phyloP scores from a whole-genome alignment of 2,113 vertebrate species.

The Dasyornis broadbenti region DNA sequence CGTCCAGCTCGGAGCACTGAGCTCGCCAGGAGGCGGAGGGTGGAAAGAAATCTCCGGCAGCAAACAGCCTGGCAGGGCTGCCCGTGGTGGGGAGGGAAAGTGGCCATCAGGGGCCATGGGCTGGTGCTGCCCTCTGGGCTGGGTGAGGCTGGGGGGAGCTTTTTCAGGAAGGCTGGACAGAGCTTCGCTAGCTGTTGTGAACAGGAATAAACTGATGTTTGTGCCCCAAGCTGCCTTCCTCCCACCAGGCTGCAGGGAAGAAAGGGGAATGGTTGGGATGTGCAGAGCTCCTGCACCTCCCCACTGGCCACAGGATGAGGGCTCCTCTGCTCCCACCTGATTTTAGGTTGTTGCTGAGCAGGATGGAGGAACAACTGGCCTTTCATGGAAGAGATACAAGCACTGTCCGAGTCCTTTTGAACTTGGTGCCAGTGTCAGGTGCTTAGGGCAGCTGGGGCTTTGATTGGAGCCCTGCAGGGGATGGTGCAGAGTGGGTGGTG shows the following conservation, averaged over 20 bases:
- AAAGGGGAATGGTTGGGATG: not conserved
- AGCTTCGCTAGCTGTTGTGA: not conserved
- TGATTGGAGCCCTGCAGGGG: not conserved
- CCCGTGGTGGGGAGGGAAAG: not conserved
- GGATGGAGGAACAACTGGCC: not conserved
- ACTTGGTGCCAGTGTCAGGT: not conserved
- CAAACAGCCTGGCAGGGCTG: not conserved
- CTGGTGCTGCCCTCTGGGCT: not conserved
- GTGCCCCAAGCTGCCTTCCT: not conserved
- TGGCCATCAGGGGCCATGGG: not conserved
- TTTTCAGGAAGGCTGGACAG: not conserved
- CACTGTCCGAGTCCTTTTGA: fast-evolving
- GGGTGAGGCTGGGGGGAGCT: not conserved
- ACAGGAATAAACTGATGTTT: not conserved
- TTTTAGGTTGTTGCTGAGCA: fast-evolving
- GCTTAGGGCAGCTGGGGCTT: not conserved
- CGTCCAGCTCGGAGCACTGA: not conserved
- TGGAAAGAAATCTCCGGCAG: not conserved
- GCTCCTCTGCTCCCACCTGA: not conserved
- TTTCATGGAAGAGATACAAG: not conserved
- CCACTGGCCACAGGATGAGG: fast-evolving
- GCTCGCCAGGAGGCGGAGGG: not conserved
- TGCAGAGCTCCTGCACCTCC: not conserved
- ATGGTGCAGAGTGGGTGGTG: not conserved
- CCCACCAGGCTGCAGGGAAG: fast-evolving